These are phyloP conservation scores for Coregonus ussuriensis DNA, from an alignment of 2,797 vertebrate genomes.

Conservation along the genomic window DNA sequence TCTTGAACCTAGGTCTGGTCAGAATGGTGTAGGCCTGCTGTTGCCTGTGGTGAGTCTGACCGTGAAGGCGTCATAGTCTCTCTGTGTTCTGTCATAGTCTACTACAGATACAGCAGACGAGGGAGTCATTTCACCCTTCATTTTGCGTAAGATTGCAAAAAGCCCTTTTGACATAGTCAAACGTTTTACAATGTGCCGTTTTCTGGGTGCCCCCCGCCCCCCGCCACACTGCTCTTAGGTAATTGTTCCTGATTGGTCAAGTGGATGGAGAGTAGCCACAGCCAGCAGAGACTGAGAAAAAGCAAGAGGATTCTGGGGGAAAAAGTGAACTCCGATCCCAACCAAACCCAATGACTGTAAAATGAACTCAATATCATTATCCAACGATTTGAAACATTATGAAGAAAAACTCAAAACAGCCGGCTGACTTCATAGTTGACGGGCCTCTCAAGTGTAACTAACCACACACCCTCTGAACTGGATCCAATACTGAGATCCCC, in stretches of 20 bases:
- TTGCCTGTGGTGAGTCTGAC: background rate
- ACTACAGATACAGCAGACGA: background rate
- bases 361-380: constrained; percentile 57
- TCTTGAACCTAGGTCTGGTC: background rate
- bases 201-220: constrained; percentile 3
- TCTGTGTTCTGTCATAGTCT: background rate
- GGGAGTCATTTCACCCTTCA: constrained; percentile 14
- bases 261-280: constrained; percentile 36
- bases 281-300: constrained; percentile 19
- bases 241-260: background rate
- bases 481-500: background rate
- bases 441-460: background rate
- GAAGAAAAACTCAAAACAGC: constrained; percentile 23
- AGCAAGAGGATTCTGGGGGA: constrained; percentile 21
- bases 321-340: constrained; percentile 2
- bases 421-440: constrained; percentile 13
- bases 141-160: constrained; percentile 10
- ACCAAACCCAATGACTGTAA: constrained; percentile 33
- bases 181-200: constrained; percentile 3
- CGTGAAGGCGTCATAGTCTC: too few species aligned
- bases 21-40: background rate
- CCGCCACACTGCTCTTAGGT: background rate
- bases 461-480: background rate
- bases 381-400: constrained; percentile 50
- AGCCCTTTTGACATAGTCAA: constrained; percentile 11